These are phyloP conservation scores for Chloropsis cyanopogon DNA, from an alignment of 2,113 vertebrate species.

Conservation along the genomic window DNA sequence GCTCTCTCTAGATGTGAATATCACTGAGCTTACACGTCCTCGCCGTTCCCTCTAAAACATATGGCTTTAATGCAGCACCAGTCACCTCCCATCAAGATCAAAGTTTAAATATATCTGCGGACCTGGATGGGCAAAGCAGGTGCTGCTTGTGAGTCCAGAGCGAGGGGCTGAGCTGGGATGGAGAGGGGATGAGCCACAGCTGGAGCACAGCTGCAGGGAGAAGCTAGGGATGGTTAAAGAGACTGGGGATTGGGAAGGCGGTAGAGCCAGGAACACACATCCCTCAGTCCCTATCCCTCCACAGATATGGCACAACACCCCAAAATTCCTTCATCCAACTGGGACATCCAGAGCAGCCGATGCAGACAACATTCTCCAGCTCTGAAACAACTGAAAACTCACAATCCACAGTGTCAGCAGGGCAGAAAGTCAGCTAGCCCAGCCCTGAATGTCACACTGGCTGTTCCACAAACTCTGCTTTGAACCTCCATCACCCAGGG, in stretches of 20 bases:
- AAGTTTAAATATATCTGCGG: conserved; percentile 20
- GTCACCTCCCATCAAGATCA: conserved; percentile 58
- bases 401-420: rapidly evolving
- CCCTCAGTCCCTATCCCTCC: neutral
- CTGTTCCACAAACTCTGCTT: neutral
- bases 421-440: neutral
- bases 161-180: neutral
- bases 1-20: conserved; percentile 54
- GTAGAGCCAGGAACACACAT: neutral
- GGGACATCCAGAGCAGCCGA: neutral
- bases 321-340: rapidly evolving
- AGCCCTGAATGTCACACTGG: neutral
- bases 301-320: rapidly evolving
- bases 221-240: neutral
- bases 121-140: conserved; percentile 10
- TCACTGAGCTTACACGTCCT: conserved; percentile 61
- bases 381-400: neutral
- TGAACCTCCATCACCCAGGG: neutral
- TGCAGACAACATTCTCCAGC: neutral
- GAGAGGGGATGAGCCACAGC: neutral
- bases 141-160: neutral
- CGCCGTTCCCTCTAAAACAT: conserved; percentile 20
- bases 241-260: neutral
- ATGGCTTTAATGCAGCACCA: conserved; percentile 56
- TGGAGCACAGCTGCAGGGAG: neutral